phyloP scores from a whole-genome alignment of 2,888 invertebrate genomes.

The Hydraecia micacea region DNA sequence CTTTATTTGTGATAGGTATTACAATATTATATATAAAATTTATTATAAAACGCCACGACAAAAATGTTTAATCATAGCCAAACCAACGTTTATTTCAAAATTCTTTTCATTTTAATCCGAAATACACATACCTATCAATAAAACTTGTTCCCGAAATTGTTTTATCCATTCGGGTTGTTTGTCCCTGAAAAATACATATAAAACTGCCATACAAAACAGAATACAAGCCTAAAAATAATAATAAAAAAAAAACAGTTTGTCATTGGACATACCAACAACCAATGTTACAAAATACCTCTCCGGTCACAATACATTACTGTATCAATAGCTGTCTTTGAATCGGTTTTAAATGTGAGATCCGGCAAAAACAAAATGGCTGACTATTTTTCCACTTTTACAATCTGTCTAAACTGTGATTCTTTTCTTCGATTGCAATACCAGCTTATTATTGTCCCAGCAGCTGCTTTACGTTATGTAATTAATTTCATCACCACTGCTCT shows the following conservation, averaged over 20 bases:
- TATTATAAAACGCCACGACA: not conserved
- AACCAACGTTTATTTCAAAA: not conserved
- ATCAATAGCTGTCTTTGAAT: not conserved
- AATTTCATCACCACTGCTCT: too few species aligned
- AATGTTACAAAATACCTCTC: slow-evolving; percentile 5
- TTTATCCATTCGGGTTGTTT: not conserved
- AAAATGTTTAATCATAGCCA: not conserved
- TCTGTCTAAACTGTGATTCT: not conserved
- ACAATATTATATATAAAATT: not conserved
- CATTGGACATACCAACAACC: slow-evolving; percentile 4
- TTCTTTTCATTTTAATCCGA: not conserved
- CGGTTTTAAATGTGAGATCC: not conserved
- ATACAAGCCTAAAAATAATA: not conserved
- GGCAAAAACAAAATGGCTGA: not conserved
- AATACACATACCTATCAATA: not conserved
- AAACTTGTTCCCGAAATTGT: not conserved
- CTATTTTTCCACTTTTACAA: slow-evolving; percentile 15
- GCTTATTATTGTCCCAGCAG: slow-evolving; percentile 16
- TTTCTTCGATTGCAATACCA: not conserved
- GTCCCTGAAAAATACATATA: too few species aligned
- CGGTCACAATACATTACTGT: not conserved
- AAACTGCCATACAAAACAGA: not conserved
- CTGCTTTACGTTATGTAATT: too few species aligned
- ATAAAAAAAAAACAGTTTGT: not conserved
- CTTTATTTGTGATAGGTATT: not conserved